These are phyloP conservation scores for Athalia circularis DNA, from an alignment of 2,888 invertebrate genomes.

Conservation along the genomic window DNA sequence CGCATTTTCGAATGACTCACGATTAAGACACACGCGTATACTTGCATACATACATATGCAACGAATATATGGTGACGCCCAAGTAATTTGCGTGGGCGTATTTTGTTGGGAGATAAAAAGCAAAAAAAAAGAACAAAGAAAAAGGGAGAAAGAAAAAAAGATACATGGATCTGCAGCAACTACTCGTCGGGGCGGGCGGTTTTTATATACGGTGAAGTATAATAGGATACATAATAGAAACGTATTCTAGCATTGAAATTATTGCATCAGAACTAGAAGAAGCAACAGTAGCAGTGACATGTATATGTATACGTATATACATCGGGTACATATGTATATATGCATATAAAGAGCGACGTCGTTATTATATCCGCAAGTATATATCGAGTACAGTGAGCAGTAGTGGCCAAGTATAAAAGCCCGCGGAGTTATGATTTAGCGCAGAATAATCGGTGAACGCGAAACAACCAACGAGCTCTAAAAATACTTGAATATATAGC, in stretches of 20 bases:
- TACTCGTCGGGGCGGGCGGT: no score
- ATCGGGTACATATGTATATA: neutral
- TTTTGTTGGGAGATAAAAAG: neutral
- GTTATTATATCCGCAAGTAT: neutral
- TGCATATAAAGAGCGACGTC: neutral
- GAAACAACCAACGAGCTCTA: slow-evolving; percentile 54
- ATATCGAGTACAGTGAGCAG: neutral
- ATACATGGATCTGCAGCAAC: no score
- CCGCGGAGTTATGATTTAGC: slow-evolving; percentile 62
- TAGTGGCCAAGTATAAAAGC: neutral
- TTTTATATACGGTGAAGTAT: no score
- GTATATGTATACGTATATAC: neutral
- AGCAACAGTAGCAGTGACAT: neutral
- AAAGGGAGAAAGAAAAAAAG: no score
- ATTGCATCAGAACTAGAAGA: no score
- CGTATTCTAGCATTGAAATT: no score
- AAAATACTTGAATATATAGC: slow-evolving; percentile 58
- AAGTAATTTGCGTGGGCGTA: slow-evolving; percentile 17
- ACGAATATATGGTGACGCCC: neutral
- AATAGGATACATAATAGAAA: no score
- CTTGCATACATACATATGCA: neutral
- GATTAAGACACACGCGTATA: neutral
- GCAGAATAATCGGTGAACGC: slow-evolving; percentile 63
- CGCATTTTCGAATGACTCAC: neutral
- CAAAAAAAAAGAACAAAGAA: no score